Conservation (phyloP, 2,888 invertebrate genomes). For the Danaus chrysippus region DNA sequence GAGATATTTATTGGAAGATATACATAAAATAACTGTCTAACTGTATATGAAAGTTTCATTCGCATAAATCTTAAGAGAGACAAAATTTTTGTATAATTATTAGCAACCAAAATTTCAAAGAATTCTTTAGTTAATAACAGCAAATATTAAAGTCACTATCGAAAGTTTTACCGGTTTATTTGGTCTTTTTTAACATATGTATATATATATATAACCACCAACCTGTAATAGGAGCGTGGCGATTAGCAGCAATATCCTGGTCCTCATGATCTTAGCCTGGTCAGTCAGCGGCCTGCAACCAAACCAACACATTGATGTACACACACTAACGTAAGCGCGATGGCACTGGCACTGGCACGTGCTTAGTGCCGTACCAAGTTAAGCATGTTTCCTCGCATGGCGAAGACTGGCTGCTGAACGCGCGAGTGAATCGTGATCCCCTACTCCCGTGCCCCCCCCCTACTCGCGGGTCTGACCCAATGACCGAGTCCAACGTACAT, state of each 20-base stretch:
- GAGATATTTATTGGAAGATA: too few species aligned
- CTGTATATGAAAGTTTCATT: too few species aligned
- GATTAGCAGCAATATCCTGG: conserved; percentile 68
- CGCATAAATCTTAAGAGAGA: conserved; percentile 9
- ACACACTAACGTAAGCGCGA: conserved; percentile 40
- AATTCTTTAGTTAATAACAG: too few species aligned
- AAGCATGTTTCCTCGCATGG: conserved; percentile 47
- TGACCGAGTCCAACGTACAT: conserved; percentile 67
- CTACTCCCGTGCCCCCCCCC: conserved; percentile 29
- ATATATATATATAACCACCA: conserved; percentile 35
- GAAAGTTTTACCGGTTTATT: too few species aligned
- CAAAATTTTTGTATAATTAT: too few species aligned
- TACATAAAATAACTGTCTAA: too few species aligned
- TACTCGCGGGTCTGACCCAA: conserved; percentile 63
- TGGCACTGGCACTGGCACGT: conserved; percentile 42
- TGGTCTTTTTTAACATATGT: too few species aligned
- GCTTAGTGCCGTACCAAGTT: conserved; percentile 48
- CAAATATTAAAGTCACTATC: too few species aligned
- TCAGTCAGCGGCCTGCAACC: conserved; percentile 69
- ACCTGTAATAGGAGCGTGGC: conserved; percentile 74
- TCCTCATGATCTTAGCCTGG: conserved; percentile 73
- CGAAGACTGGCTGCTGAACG: conserved; percentile 34
- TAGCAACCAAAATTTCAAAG: too few species aligned
- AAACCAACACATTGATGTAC: conserved; percentile 63
- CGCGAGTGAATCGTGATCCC: conserved; percentile 26